Evolutionary conservation across 2,797 vertebrate species (phyloP).

Genomic region (Muscicapa comitata): DNA sequence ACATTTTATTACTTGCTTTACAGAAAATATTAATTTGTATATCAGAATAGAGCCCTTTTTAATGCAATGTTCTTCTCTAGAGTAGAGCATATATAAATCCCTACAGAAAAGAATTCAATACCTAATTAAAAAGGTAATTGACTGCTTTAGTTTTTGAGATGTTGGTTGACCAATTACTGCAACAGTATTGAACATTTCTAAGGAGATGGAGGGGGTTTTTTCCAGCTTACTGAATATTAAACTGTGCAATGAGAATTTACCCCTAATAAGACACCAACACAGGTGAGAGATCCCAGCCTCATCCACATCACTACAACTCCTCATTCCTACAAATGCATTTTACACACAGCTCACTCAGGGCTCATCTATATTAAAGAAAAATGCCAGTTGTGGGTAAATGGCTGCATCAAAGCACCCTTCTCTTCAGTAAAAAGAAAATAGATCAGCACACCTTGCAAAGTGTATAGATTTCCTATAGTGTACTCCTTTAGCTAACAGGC

Average conservation of each 20-base stretch:
- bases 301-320: neutral
- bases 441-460: neutral
- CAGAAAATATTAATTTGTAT: slow-evolving; percentile 44
- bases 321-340: neutral
- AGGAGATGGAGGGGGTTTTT: accelerated
- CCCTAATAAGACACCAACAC: neutral
- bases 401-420: neutral
- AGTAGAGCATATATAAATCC: neutral
- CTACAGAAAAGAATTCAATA: neutral
- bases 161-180: neutral
- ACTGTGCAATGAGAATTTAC: neutral
- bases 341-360: neutral
- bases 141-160: neutral
- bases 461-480: neutral
- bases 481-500: neutral
- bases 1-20: slow-evolving; percentile 41
- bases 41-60: slow-evolving; percentile 14
- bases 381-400: neutral
- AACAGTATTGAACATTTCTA: neutral
- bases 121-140: slow-evolving; percentile 2
- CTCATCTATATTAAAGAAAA: neutral
- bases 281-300: neutral
- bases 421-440: neutral
- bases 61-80: neutral
- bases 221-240: neutral